A percentile compares a stretch with the other conserved stretches of the same genome.
These are phyloP conservation scores for Emydocephalus ijimae DNA, from an alignment of 2,113 vertebrate genomes.

Conservation along the genomic window DNA sequence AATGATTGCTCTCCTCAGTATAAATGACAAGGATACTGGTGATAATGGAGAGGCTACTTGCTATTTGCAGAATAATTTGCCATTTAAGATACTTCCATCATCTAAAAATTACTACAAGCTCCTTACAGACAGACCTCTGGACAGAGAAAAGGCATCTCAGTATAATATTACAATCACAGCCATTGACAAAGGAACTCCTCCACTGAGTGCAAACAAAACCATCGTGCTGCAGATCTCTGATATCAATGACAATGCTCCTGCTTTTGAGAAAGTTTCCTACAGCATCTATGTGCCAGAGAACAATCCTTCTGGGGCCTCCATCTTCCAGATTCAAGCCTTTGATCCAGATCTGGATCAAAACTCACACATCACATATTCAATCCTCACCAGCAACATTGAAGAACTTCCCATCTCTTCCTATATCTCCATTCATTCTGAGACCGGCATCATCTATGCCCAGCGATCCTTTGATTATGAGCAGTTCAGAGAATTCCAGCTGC, in stretches of 20 bases:
- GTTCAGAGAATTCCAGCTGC: background rate
- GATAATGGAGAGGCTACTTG: constrained; percentile 47
- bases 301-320: background rate
- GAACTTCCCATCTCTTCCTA: constrained; percentile 13
- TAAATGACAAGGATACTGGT: constrained; percentile 45
- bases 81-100: constrained; percentile 53
- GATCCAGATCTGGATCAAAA: constrained; percentile 9
- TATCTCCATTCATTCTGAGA: background rate
- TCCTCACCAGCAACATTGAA: constrained; percentile 9
- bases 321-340: background rate
- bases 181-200: background rate
- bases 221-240: background rate
- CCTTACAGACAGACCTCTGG: background rate
- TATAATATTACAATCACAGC: too few species aligned
- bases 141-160: background rate
- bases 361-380: constrained; percentile 15
- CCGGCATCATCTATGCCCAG: background rate
- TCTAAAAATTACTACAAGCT: constrained; percentile 29
- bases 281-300: background rate
- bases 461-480: background rate
- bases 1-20: constrained; percentile 52
- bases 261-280: background rate
- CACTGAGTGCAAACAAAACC: background rate
- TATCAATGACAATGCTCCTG: constrained; percentile 14
- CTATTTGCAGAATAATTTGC: constrained; percentile 19